A percentile compares a stretch with the other conserved stretches of the same genome.
Conservation (phyloP, 2,888 invertebrate genomes). For the Automeris io region DNA sequence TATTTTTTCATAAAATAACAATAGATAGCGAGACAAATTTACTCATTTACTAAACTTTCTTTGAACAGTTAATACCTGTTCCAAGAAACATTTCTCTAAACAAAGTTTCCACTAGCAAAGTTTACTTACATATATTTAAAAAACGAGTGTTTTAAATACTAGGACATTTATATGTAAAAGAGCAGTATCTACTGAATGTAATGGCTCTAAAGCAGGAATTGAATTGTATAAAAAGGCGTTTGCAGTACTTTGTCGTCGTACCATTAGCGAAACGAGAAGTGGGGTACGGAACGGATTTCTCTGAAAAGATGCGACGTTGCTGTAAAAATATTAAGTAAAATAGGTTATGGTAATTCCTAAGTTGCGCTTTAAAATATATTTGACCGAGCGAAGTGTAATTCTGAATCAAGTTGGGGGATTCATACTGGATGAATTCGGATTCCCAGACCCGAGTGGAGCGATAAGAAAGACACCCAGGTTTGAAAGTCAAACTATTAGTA, state of each 20-base stretch:
- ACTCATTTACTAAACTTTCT: too few relatives aligned
- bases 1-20: too few relatives aligned
- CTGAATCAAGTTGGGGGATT: too few relatives aligned
- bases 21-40: too few relatives aligned
- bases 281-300: slow-evolving; percentile 17
- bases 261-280: slow-evolving; percentile 42
- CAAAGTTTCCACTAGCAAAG: slow-evolving; percentile 1
- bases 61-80: background rate
- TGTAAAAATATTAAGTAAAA: too few relatives aligned
- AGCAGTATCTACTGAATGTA: slow-evolving; percentile 23
- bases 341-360: too few relatives aligned
- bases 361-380: too few relatives aligned
- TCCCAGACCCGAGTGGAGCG: too few relatives aligned
- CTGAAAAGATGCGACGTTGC: background rate
- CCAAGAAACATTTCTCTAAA: background rate
- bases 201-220: slow-evolving; percentile 24
- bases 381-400: too few relatives aligned
- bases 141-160: slow-evolving; percentile 6
- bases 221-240: slow-evolving; percentile 32
- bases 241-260: slow-evolving; percentile 26
- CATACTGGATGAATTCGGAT: too few relatives aligned
- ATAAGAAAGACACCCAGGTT: too few relatives aligned
- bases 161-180: slow-evolving; percentile 26
- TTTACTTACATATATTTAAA: slow-evolving; percentile 5
- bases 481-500: too few relatives aligned